Evolutionary conservation across 2,888 invertebrate species (phyloP).

Genomic region (Ypsolopha scabrella): DNA sequence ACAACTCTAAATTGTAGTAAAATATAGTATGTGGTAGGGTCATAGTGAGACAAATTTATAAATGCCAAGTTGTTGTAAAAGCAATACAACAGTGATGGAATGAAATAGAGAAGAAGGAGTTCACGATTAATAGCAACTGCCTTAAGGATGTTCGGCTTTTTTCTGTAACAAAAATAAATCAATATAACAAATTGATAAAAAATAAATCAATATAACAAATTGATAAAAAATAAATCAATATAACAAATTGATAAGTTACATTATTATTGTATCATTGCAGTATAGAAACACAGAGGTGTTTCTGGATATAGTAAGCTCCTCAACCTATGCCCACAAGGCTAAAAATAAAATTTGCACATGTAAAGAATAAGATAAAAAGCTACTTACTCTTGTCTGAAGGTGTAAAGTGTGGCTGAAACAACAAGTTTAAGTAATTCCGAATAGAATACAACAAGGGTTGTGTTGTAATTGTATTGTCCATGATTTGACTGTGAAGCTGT

Average conservation of each 20-base stretch:
- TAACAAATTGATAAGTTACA: too few relatives aligned
- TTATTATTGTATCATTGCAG: too few relatives aligned
- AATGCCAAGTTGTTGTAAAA: slow-evolving; percentile 95
- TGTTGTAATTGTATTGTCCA: slow-evolving; percentile 88
- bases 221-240: too few relatives aligned
- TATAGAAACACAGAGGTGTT: too few relatives aligned
- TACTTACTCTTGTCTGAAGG: slow-evolving; percentile 63
- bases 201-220: too few relatives aligned
- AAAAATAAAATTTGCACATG: too few relatives aligned
- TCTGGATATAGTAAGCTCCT: too few relatives aligned
- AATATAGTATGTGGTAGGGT: slow-evolving; percentile 94
- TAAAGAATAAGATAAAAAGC: not conserved
- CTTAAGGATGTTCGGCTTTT: slow-evolving; percentile 65
- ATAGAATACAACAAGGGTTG: slow-evolving; percentile 87
- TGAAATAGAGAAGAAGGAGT: slow-evolving; percentile 84
- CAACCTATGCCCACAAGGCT: too few relatives aligned
- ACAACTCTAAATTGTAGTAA: slow-evolving; percentile 92
- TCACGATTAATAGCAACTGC: slow-evolving; percentile 72
- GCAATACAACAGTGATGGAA: slow-evolving; percentile 92
- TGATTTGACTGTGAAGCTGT: slow-evolving; percentile 88
- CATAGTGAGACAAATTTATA: slow-evolving; percentile 89
- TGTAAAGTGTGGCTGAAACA: slow-evolving; percentile 78
- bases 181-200: too few relatives aligned
- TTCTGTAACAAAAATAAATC: slow-evolving; percentile 64
- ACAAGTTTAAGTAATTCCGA: slow-evolving; percentile 89